Percentiles rank a stretch among this genome's conserved stretches.
These are phyloP conservation scores for Dicrostonyx torquatus DNA, from an alignment of 2,797 vertebrate genomes.

Conservation along the genomic window DNA sequence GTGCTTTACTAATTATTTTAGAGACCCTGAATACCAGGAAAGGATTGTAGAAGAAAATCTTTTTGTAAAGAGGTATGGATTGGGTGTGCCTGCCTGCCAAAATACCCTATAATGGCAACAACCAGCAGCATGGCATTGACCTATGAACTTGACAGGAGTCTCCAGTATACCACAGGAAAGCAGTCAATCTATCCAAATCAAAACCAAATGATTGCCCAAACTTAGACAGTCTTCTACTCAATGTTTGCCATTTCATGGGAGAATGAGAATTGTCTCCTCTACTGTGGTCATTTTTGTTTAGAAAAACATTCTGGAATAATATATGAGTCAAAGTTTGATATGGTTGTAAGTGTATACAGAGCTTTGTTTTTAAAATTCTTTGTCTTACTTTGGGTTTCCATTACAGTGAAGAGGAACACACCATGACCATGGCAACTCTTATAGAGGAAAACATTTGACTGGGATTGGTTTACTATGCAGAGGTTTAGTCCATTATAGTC, in stretches of 20 bases:
- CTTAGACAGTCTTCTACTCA: neutral
- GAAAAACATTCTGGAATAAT: neutral
- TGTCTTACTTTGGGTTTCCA: neutral
- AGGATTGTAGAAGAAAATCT: neutral
- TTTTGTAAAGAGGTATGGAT: neutral
- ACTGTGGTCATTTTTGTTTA: neutral
- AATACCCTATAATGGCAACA: neutral
- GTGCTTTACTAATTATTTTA: neutral
- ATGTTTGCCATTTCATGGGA: neutral
- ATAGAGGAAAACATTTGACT: neutral
- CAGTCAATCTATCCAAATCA: neutral
- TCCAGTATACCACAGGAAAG: neutral
- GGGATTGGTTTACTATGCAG: neutral
- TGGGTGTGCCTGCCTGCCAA: neutral
- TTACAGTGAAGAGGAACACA: neutral
- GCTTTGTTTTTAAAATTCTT: constrained; percentile 20
- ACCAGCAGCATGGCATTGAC: neutral
- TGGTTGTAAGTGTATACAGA: neutral
- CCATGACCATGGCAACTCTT: neutral
- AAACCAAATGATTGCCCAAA: neutral
- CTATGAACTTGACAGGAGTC: neutral
- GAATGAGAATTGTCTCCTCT: neutral
- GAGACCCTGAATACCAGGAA: neutral
- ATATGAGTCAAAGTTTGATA: neutral
- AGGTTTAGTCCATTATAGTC: neutral